These are phyloP conservation scores for Lucinisca nassula DNA, from an alignment of 2,888 invertebrate species.

Conservation along the genomic window DNA sequence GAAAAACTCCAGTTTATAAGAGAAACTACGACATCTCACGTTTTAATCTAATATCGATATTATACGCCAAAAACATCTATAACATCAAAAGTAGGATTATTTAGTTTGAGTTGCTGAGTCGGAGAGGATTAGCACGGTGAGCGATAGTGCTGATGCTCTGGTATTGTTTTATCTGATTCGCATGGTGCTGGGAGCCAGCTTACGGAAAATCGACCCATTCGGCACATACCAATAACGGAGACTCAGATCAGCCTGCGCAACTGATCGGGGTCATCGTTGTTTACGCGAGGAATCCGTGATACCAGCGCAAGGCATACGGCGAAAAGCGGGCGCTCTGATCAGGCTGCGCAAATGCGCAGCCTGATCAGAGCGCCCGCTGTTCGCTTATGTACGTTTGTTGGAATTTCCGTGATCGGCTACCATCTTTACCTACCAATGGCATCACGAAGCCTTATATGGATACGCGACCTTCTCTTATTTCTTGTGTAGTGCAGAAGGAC, in stretches of 20 bases:
- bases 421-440: constrained; percentile 56
- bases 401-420: too few species aligned
- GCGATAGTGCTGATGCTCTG: background rate
- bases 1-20: background rate
- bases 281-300: too few species aligned
- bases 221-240: too few species aligned
- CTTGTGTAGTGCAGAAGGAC: constrained; percentile 50
- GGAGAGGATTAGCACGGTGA: background rate
- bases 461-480: constrained; percentile 59
- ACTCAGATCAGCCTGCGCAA: too few species aligned
- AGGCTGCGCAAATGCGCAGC: too few species aligned
- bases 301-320: too few species aligned
- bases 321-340: too few species aligned
- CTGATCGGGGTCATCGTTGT: too few species aligned
- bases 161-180: background rate
- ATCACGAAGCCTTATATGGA: constrained; percentile 78
- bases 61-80: background rate
- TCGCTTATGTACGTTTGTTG: too few species aligned
- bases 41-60: constrained; percentile 12
- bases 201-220: too few species aligned
- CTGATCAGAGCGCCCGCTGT: too few species aligned
- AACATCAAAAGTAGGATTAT: background rate
- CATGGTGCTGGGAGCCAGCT: too few species aligned
- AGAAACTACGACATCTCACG: background rate
- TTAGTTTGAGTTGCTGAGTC: background rate